These are phyloP conservation scores for Lepus oiostolus DNA, from an alignment of 2,797 vertebrate species.

Conservation along the genomic window DNA sequence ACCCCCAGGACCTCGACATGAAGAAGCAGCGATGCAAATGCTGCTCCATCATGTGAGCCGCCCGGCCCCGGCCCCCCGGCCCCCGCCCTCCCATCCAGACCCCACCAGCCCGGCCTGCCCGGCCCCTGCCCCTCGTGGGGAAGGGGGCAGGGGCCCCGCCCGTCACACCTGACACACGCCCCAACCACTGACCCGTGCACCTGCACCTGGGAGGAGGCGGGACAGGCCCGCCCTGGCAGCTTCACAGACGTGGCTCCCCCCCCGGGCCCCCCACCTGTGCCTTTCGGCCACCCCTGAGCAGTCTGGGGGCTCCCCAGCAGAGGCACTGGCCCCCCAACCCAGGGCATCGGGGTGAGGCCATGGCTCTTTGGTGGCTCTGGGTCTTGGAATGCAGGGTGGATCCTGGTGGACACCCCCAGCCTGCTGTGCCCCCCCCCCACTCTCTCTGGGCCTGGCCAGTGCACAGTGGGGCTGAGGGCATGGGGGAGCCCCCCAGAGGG, in stretches of 20 bases:
- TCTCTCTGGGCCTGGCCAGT: background rate
- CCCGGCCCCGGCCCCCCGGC: conserved; percentile 33
- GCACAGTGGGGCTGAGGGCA: background rate
- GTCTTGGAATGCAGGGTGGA: background rate
- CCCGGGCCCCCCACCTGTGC: conserved; percentile 57
- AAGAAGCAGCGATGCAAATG: conserved; percentile 98
- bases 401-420: background rate
- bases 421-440: background rate
- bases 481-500: background rate
- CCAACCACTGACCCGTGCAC: conserved; percentile 52
- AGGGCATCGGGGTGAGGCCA: background rate
- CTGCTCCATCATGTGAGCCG: conserved; percentile 96
- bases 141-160: conserved; percentile 45
- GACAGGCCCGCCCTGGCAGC: conserved; percentile 44
- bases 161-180: background rate
- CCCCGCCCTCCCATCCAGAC: conserved; percentile 66
- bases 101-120: conserved; percentile 70
- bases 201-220: conserved; percentile 48
- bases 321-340: background rate
- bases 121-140: conserved; percentile 58
- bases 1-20: conserved; percentile 91
- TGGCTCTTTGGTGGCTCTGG: background rate
- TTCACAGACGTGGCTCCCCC: background rate
- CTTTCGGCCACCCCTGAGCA: conserved; percentile 62
- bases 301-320: background rate